These are phyloP conservation scores for Coleophora deauratella DNA, from an alignment of 2,888 invertebrate genomes.

Conservation along the genomic window DNA sequence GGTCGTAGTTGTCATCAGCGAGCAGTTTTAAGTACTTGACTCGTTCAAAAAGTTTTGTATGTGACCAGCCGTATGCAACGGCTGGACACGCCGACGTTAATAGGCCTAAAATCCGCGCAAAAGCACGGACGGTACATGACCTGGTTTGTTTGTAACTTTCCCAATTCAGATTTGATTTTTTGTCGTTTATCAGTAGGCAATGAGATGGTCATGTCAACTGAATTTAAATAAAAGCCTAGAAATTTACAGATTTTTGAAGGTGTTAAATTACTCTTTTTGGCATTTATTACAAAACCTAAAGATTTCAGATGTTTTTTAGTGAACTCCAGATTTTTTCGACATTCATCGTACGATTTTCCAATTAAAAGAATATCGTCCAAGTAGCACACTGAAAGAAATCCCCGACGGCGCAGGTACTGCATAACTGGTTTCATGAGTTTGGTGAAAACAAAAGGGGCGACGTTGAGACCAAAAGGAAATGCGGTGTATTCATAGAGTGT, in stretches of 20 bases:
- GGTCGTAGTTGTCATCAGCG: neutral
- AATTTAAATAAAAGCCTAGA: neutral
- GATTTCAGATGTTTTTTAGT: neutral
- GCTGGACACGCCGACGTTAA: slow-evolving; percentile 1
- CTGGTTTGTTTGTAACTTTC: neutral
- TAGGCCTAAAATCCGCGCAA: slow-evolving; percentile 1
- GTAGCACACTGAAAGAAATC: neutral
- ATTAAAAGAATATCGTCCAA: neutral
- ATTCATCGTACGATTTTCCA: neutral
- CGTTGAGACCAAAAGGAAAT: slow-evolving; percentile 1
- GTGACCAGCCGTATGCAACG: neutral
- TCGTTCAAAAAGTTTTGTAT: slow-evolving; percentile 2
- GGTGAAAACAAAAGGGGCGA: slow-evolving; percentile 1
- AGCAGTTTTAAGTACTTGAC: neutral
- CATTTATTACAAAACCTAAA: slow-evolving; percentile 2
- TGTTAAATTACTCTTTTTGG: neutral
- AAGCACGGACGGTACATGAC: neutral
- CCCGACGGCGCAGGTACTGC: neutral
- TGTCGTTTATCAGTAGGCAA: neutral
- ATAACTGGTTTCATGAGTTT: slow-evolving; percentile 1
- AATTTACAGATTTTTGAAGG: neutral
- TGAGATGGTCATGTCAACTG: neutral
- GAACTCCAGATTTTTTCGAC: neutral
- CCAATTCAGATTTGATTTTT: neutral
- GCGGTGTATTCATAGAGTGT: slow-evolving; percentile 1